These are phyloP conservation scores for Smittia sp. DNA, from an alignment of 2,888 invertebrate genomes.

Conservation along the genomic window DNA sequence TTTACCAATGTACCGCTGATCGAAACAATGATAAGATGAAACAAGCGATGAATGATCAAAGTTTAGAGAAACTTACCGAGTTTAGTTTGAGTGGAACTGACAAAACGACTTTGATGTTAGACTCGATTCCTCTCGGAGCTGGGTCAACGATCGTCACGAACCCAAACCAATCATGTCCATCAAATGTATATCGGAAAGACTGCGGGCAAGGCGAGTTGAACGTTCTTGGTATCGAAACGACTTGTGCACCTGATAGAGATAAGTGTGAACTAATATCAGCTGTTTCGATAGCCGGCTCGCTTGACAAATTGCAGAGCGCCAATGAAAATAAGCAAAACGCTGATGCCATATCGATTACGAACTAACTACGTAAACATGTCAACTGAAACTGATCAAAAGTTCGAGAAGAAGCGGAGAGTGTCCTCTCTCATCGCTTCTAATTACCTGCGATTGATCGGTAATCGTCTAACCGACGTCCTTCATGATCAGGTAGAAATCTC, in stretches of 20 bases:
- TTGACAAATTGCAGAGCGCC: background rate
- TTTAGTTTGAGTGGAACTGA: background rate
- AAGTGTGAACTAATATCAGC: background rate
- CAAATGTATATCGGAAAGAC: background rate
- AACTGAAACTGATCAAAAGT: too few species aligned
- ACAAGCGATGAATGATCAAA: background rate
- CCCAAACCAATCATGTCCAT: background rate
- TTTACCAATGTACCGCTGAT: constrained; percentile 16
- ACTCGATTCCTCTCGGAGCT: background rate
- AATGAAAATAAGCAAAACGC: background rate
- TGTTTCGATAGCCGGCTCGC: background rate
- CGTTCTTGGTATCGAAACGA: background rate
- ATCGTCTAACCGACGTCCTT: too few species aligned
- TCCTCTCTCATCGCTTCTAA: too few species aligned
- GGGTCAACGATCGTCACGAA: background rate
- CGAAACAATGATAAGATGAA: background rate
- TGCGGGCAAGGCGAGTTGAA: background rate
- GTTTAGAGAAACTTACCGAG: background rate
- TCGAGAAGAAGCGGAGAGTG: too few species aligned
- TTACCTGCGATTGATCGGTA: too few species aligned
- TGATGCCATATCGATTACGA: background rate
- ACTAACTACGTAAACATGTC: too few species aligned
- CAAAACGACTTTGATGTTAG: background rate
- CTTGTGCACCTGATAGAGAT: background rate
- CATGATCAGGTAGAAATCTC: too few species aligned